phyloP scores from a whole-genome alignment of 2,888 invertebrate genomes.

The Cerastoderma edule region DNA sequence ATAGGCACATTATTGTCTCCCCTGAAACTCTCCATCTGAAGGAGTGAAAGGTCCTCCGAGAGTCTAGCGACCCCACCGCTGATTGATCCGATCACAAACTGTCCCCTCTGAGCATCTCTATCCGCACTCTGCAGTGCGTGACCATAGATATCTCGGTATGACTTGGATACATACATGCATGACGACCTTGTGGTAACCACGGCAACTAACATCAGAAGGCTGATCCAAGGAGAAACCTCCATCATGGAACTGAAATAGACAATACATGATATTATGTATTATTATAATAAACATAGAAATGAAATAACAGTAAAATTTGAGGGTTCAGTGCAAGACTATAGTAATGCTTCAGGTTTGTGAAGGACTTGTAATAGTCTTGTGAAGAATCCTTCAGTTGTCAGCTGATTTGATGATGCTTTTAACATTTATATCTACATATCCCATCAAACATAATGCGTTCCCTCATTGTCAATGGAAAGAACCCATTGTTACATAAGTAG shows the following conservation, averaged over 20 bases:
- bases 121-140: conserved; percentile 92
- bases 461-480: too few species aligned
- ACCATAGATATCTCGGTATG: conserved; percentile 68
- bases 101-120: conserved; percentile 95
- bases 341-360: too few species aligned
- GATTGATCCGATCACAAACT: conserved; percentile 93
- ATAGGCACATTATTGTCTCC: conserved; percentile 88
- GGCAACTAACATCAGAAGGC: conserved; percentile 39
- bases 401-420: too few species aligned
- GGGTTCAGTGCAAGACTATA: too few species aligned
- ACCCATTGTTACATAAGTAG: too few species aligned
- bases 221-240: conserved; percentile 31
- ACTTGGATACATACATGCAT: conserved; percentile 61
- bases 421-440: too few species aligned
- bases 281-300: not conserved
- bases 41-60: conserved; percentile 92
- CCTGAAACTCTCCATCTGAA: conserved; percentile 88
- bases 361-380: too few species aligned
- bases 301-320: too few species aligned
- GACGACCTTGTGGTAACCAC: conserved; percentile 50
- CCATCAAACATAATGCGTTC: too few species aligned
- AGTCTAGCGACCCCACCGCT: conserved; percentile 96
- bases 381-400: too few species aligned
- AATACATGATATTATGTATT: not conserved
- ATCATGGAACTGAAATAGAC: conserved; percentile 41